Base-by-base conservation (phyloP, 2,797 vertebrate genomes). In the Typhlichthys subterraneus region DNA sequence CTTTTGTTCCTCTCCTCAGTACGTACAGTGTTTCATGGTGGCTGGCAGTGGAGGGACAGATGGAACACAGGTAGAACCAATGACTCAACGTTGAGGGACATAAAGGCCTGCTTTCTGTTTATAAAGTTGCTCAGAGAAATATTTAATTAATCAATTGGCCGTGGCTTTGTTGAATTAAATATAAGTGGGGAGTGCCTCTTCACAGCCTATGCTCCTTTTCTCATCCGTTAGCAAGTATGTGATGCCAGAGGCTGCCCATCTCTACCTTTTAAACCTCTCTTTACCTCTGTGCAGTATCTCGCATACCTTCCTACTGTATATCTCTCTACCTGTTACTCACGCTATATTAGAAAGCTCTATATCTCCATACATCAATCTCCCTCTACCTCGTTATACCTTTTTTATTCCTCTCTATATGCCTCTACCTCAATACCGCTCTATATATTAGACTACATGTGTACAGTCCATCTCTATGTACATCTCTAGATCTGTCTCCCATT, bases 161-260 rank as follows among this genome's bases (percentile, higher is more conserved):
- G 52, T 53, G 33, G 14, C 67, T 83, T 77, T 81, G 65, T 73
- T 75, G 69, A 81, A 75, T 77, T 57, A 67, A 77, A 69, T 63
- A 74, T 77, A 79, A 10, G 45, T 73, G 49, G 2, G 63, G 61
- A 74, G 10, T 31, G 5, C 11, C 8, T 80, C 57, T 15, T 49
- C 65, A 76, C 67, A 58, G 65, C 67, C 52, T 10, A 59, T 59
- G 56, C 69, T 69, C 23, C 42, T 65, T 53, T 67, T 81, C 74
- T 67, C 42, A 10, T 66, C 51, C 47, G 42, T 70, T 62, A 79
- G 56, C 75, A 81, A 73, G 48, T 57, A 53, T 60, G 53, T 1
- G 59, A 67, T 72, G 54, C 23, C 23, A 29, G 23, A 29, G 23
- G 23, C 23, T 29, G 4, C 69, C 63, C 9, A 7, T 6, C 33